These are phyloP conservation scores for Malthinus flaveolus DNA, from an alignment of 2,888 invertebrate species.

Conservation along the genomic window DNA sequence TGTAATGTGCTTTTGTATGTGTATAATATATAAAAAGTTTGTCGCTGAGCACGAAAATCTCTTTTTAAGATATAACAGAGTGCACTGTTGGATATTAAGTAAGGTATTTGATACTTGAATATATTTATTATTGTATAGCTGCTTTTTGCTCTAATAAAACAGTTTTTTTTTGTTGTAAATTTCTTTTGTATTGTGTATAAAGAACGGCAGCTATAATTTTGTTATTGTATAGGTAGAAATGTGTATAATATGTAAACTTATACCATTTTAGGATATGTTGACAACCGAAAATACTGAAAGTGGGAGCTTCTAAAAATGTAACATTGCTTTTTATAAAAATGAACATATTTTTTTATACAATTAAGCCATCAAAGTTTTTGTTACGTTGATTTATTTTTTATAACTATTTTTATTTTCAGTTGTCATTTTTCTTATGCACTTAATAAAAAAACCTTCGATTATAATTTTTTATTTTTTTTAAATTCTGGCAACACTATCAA, in stretches of 20 bases:
- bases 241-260: neutral
- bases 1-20: slow-evolving; percentile 44
- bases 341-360: too few relatives aligned
- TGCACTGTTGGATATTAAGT: slow-evolving; percentile 52
- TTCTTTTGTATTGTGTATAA: slow-evolving; percentile 12
- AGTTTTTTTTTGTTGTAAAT: slow-evolving; percentile 21
- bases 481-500: too few relatives aligned
- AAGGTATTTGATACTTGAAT: slow-evolving; percentile 43
- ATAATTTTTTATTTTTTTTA: too few relatives aligned
- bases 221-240: slow-evolving; percentile 11
- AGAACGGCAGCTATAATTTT: neutral
- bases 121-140: slow-evolving; percentile 46
- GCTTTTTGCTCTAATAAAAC: slow-evolving; percentile 35
- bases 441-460: too few relatives aligned
- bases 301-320: too few relatives aligned
- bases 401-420: too few relatives aligned
- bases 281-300: too few relatives aligned
- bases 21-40: slow-evolving; percentile 46
- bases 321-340: too few relatives aligned
- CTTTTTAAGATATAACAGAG: slow-evolving; percentile 36
- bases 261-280: too few relatives aligned
- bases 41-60: slow-evolving; percentile 44
- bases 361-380: too few relatives aligned
- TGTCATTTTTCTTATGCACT: too few relatives aligned
- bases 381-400: too few relatives aligned